phyloP scores from a whole-genome alignment of 1,140 invertebrate species.

The Hylaeus anthracinus region DNA sequence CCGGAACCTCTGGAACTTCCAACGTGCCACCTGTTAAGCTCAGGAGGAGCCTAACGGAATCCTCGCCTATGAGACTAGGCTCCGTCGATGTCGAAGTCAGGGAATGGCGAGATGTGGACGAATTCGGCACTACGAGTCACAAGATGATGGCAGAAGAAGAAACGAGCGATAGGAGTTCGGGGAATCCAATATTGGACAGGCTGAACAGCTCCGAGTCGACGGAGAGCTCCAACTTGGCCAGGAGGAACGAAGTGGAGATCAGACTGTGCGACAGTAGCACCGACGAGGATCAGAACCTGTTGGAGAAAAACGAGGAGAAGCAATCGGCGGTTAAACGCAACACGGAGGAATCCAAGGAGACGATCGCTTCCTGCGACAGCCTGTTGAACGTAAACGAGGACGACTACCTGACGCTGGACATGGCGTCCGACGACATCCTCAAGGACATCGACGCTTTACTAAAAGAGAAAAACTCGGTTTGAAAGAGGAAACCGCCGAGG shows the following conservation, averaged over 20 bases:
- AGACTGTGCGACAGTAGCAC: slow-evolving; percentile 75
- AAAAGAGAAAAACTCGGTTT: slow-evolving; percentile 55
- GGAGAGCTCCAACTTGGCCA: slow-evolving; percentile 2
- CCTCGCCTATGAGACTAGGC: slow-evolving; percentile 10
- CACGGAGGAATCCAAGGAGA: slow-evolving; percentile 30
- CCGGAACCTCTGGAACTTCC: neutral
- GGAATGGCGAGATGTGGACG: neutral
- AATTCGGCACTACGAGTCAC: neutral
- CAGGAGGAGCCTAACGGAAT: slow-evolving; percentile 46
- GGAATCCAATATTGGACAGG: neutral
- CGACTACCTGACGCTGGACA: slow-evolving; percentile 64
- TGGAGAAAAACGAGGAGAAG: neutral
- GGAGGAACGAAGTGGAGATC: slow-evolving; percentile 65
- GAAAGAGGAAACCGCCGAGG: neutral
- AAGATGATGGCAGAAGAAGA: neutral
- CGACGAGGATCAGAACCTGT: slow-evolving; percentile 40
- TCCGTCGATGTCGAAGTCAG: neutral
- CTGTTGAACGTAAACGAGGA: slow-evolving; percentile 51
- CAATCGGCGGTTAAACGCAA: neutral
- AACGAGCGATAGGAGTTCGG: neutral
- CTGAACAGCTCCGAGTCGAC: neutral
- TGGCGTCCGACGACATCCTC: slow-evolving; percentile 74
- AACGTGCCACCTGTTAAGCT: slow-evolving; percentile 69
- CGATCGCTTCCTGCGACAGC: slow-evolving; percentile 14
- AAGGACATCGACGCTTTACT: slow-evolving; percentile 77